Conservation (phyloP, 2,797 vertebrate species). For the Phrynocephalus guinanensis region DNA sequence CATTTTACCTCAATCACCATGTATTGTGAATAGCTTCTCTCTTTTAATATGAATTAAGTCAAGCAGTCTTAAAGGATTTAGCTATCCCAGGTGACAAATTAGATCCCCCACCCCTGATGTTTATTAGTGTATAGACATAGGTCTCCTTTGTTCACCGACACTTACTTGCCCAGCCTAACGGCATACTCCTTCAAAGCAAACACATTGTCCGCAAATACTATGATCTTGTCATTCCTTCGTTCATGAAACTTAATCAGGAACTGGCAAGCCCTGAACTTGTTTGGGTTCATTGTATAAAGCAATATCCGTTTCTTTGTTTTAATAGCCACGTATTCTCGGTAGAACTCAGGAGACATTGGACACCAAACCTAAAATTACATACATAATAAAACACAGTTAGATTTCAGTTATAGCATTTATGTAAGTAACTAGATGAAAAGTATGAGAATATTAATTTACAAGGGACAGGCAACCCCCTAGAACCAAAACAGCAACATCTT, state of each 20-base stretch:
- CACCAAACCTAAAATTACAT: constrained; percentile 91
- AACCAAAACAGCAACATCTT: too few relatives aligned
- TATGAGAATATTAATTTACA: background rate
- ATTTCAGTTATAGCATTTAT: background rate
- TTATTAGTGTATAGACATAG: background rate
- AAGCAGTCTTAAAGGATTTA: background rate
- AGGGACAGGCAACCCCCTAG: background rate
- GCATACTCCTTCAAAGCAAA: constrained; percentile 98
- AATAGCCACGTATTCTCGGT: constrained; percentile 96
- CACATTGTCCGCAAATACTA: constrained; percentile 98
- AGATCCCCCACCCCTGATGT: background rate
- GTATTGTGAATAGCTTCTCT: background rate
- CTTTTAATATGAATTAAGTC: background rate
- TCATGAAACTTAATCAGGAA: constrained; percentile 98
- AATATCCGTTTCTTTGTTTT: constrained; percentile 97
- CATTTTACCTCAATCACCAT: background rate
- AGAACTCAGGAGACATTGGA: constrained; percentile 98
- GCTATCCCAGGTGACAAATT: background rate
- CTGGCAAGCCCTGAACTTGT: constrained; percentile 98
- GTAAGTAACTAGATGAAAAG: background rate
- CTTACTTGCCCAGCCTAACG: constrained; percentile 94
- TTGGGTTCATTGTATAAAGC: constrained; percentile 98
- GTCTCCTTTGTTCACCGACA: background rate
- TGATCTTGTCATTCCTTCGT: constrained; percentile 98
- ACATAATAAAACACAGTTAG: background rate